These are phyloP conservation scores for Eupeodes luniger DNA, from an alignment of 2,888 invertebrate species.

Conservation along the genomic window DNA sequence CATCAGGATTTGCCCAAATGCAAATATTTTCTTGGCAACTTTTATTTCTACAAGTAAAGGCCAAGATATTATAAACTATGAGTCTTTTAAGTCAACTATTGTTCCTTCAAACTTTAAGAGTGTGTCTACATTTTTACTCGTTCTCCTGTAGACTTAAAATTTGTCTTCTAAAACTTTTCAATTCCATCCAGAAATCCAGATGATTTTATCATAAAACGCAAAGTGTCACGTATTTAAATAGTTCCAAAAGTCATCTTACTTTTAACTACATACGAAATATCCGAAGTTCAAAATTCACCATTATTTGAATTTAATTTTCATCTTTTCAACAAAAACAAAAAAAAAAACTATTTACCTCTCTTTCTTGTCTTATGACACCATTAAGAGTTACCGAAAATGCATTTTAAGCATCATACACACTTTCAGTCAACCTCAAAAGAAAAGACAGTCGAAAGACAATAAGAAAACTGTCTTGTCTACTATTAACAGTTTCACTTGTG, in stretches of 20 bases:
- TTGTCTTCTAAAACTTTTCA: background rate
- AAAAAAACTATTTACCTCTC: background rate
- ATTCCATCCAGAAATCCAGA: background rate
- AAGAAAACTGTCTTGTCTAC: slow-evolving; percentile 25
- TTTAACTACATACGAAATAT: slow-evolving; percentile 11
- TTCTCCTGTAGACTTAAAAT: background rate
- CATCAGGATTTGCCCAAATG: too few species aligned
- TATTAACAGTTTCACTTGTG: slow-evolving; percentile 67
- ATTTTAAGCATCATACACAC: slow-evolving; percentile 40
- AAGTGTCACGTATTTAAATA: background rate
- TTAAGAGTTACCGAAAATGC: slow-evolving; percentile 59
- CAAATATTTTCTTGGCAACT: too few species aligned
- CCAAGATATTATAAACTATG: too few species aligned
- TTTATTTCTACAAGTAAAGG: too few species aligned
- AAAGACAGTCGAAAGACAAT: background rate
- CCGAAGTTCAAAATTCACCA: slow-evolving; percentile 6
- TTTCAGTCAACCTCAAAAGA: slow-evolving; percentile 15
- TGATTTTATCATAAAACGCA: background rate
- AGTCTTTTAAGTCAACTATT: too few species aligned
- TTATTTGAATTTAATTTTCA: slow-evolving; percentile 54
- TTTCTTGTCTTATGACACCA: background rate
- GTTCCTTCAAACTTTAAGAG: too few species aligned
- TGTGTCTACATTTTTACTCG: too few species aligned
- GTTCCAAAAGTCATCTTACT: slow-evolving; percentile 20
- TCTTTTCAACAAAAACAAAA: slow-evolving; percentile 23